Conservation (phyloP, 2,888 invertebrate genomes). For the Hedychridium roseum region DNA sequence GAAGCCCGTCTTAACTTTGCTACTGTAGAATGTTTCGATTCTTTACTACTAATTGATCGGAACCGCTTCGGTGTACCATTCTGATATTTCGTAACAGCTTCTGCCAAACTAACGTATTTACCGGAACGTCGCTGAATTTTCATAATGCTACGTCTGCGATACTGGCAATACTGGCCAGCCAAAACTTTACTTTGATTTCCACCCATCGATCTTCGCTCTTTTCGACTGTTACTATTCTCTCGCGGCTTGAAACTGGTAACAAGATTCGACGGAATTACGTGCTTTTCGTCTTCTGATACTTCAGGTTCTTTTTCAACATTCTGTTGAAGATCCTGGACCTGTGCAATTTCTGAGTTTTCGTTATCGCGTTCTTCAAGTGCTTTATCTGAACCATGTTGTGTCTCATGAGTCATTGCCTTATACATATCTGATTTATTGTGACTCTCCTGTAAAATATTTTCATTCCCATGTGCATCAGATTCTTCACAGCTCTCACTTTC, state of each 20-base stretch:
- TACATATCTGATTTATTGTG: too few species aligned
- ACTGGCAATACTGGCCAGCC: conserved; percentile 33
- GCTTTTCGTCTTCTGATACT: neutral
- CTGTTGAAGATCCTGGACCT: conserved; percentile 1
- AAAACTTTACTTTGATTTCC: conserved; percentile 19
- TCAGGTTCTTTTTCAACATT: neutral
- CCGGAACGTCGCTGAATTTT: conserved; percentile 25
- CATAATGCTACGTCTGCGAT: conserved; percentile 26
- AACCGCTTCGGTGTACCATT: conserved; percentile 68
- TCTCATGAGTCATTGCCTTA: too few species aligned
- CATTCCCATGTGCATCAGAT: too few species aligned
- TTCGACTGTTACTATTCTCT: neutral
- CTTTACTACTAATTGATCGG: conserved; percentile 52
- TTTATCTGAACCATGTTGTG: too few species aligned
- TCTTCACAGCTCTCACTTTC: too few species aligned
- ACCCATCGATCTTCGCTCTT: neutral
- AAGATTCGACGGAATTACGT: neutral
- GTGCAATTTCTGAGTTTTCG: neutral
- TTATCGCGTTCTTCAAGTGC: too few species aligned
- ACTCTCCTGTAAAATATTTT: too few species aligned
- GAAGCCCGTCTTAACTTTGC: conserved; percentile 32
- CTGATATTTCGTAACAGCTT: conserved; percentile 66
- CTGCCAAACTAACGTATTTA: conserved; percentile 66
- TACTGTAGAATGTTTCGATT: conserved; percentile 47
- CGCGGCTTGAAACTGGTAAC: neutral